Base-by-base conservation (phyloP, 2,113 vertebrate species). In the Gnathonemus echidnorhynchus region DNA sequence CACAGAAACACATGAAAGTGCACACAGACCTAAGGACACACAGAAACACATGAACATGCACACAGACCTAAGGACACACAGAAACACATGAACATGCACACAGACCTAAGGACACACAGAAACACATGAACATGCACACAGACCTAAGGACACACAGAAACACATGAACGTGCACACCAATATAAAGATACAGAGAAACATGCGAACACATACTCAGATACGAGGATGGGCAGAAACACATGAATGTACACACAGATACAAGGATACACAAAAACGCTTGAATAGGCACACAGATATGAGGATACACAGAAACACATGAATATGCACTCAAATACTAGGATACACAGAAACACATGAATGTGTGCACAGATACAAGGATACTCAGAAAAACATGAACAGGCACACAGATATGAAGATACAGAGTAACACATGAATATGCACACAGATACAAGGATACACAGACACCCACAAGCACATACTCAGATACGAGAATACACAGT, bases 191-290 rank as follows among this genome's bases (percentile, higher is more conserved):
- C 53, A 56, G 3, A 52, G 5, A 56, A 24, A 56, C 53, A 58
- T 21, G 8, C 6, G 53, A 58, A 24, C 21, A 24, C 4, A 5
- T 7, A 24, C 19, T 3, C 49, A 52, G 3, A 19, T 52, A 17
- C 0, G 1, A 24, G 53, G 7, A 58, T n/a, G 9, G 24, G 2
- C 6, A 62, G 24, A 3, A 24, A 62, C 7, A 8, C 24, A 62
- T n/a, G 56, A 62, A n/a, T 0, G 9, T 0, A 0, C 2, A 9
- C 56, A 0, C 5, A 8, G 24, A 62, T 62, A 62, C 24, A 0
- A 24, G 5, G 0, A 58, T 7, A 6, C 17, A 56, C 53, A 56
- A 19, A 5, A 56, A 19, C 53, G 6, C 19, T 24, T 1, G 0
- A 58, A 24, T 1, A 24, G 0, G 0, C 1, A 58, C 5, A 6